A percentile compares a stretch with the other conserved stretches of the same genome.
These are phyloP conservation scores for Origma solitaria DNA, from an alignment of 2,113 vertebrate species.

Conservation along the genomic window DNA sequence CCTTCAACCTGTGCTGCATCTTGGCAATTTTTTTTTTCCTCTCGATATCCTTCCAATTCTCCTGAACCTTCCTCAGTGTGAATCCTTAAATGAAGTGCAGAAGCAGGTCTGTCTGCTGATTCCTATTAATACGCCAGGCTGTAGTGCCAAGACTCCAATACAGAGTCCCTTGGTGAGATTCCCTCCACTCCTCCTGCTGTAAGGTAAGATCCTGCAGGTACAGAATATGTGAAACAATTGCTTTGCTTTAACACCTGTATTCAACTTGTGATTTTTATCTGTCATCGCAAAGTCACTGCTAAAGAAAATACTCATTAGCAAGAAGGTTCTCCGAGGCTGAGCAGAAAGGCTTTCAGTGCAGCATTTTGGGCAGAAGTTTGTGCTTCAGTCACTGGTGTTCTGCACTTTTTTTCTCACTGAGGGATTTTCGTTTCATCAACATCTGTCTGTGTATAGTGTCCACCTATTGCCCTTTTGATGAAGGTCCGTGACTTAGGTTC, in stretches of 20 bases:
- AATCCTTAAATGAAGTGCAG: neutral
- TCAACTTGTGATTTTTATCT: neutral
- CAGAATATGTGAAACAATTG: neutral
- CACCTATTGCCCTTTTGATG: neutral
- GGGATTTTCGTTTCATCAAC: neutral
- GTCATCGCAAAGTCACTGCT: neutral
- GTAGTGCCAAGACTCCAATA: neutral
- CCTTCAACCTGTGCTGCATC: neutral
- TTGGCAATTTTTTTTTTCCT: neutral
- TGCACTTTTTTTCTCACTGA: neutral
- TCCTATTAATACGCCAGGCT: neutral
- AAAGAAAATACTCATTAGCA: neutral
- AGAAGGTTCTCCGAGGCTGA: neutral
- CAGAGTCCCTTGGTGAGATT: neutral
- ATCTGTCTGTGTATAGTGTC: neutral
- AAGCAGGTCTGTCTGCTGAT: neutral
- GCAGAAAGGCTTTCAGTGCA: neutral
- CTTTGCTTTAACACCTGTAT: neutral
- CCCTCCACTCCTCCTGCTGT: neutral
- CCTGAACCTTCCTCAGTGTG: neutral
- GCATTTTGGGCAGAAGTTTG: neutral
- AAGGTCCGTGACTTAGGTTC: neutral
- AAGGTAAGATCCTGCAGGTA: neutral
- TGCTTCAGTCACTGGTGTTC: neutral
- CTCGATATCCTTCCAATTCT: neutral